These are phyloP conservation scores for Brachionichthys hirsutus DNA, from an alignment of 2,113 vertebrate genomes.

Conservation along the genomic window DNA sequence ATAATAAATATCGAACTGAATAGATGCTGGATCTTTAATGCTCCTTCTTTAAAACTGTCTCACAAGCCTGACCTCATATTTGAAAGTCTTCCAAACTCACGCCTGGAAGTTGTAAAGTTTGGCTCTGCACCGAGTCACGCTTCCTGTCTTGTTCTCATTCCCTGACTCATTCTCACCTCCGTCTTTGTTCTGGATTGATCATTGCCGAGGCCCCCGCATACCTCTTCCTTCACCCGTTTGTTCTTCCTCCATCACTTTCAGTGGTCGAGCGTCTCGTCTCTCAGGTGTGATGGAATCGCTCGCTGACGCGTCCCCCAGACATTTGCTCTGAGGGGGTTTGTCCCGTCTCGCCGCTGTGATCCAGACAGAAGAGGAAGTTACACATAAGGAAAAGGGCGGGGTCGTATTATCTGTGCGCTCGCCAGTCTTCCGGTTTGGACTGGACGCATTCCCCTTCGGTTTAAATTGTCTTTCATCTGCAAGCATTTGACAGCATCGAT, in stretches of 20 bases:
- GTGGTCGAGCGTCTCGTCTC: too few species aligned
- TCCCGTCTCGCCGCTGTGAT: conserved; percentile 34
- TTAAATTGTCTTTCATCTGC: conserved; percentile 3
- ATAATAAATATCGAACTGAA: too few species aligned
- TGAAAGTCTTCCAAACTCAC: too few species aligned
- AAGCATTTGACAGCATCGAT: too few species aligned
- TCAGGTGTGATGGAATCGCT: too few species aligned
- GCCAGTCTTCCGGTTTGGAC: conserved; percentile 1
- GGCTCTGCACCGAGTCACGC: neutral
- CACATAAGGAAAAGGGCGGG: conserved; percentile 40
- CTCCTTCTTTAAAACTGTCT: too few species aligned
- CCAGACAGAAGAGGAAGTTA: conserved; percentile 41
- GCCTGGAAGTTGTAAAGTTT: neutral
- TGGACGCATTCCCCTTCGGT: conserved; percentile 17
- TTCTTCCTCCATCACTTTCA: conserved; percentile 19
- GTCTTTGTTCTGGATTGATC: conserved; percentile 29
- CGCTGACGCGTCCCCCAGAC: neutral
- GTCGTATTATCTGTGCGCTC: conserved; percentile 26
- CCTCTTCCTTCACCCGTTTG: conserved; percentile 13
- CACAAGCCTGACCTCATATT: too few species aligned
- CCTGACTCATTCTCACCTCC: conserved; percentile 40
- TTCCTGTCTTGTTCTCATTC: conserved; percentile 8
- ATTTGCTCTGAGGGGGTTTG: conserved; percentile 32
- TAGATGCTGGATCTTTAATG: too few species aligned
- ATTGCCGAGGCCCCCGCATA: conserved; percentile 12